These are phyloP conservation scores for Orcinus orca DNA, from an alignment of 2,113 vertebrate genomes.

Conservation along the genomic window DNA sequence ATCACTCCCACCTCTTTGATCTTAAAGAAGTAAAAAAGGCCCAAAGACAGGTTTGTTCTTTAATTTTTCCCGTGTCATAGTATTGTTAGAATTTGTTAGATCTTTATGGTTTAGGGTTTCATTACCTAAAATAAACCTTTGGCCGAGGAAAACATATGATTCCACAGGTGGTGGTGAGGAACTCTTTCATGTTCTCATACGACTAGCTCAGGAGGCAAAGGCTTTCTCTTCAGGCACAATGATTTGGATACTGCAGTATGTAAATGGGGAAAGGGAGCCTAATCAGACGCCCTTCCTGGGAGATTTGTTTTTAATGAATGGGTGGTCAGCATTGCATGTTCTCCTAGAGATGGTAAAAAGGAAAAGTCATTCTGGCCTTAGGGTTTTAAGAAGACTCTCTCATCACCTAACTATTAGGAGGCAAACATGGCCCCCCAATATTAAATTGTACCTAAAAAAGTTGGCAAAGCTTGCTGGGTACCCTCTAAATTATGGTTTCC, in stretches of 20 bases:
- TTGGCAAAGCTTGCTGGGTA: not conserved
- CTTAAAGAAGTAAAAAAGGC: slow-evolving; percentile 80
- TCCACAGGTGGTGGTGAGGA: not conserved
- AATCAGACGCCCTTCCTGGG: not conserved
- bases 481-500: not conserved
- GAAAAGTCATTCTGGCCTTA: not conserved
- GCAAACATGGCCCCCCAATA: not conserved
- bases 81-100: not conserved
- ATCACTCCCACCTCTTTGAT: slow-evolving; percentile 81
- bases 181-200: not conserved
- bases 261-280: not conserved
- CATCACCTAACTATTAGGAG: not conserved
- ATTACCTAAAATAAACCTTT: not conserved
- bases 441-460: not conserved
- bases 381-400: not conserved
- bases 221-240: not conserved
- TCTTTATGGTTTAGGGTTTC: not conserved
- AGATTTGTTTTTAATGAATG: not conserved
- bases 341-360: not conserved
- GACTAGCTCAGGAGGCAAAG: not conserved
- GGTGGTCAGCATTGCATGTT: not conserved
- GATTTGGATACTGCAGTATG: accelerated
- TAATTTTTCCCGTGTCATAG: slow-evolving; percentile 28
- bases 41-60: slow-evolving; percentile 87
- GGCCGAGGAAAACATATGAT: not conserved